Evolutionary conservation across 2,797 vertebrate genomes (phyloP).

Genomic region (Pitangus sulphuratus): DNA sequence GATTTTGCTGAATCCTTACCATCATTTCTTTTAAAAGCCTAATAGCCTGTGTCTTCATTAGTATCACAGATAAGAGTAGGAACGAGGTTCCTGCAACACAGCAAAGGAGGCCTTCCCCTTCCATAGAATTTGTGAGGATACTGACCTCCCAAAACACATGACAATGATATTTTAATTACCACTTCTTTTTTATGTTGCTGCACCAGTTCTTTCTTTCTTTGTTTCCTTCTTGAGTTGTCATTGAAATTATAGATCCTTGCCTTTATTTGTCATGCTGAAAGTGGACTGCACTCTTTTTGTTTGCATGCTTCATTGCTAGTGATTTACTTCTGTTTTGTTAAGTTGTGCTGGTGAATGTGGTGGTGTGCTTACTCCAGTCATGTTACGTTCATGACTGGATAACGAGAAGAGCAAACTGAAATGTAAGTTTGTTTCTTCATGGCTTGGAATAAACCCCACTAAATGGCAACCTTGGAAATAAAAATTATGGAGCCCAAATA

Average conservation of each 20-base stretch:
- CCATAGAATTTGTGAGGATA: neutral
- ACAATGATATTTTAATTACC: neutral
- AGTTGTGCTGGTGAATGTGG: constrained; percentile 55
- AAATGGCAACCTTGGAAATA: constrained; percentile 75
- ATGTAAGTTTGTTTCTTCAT: constrained; percentile 66
- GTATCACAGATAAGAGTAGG: neutral
- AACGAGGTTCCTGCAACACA: neutral
- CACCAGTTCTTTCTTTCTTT: constrained; percentile 64
- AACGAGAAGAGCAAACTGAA: constrained; percentile 64
- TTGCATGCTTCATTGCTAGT: constrained; percentile 70
- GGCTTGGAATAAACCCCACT: constrained; percentile 7
- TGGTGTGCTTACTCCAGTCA: constrained; percentile 20
- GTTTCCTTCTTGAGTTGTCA: constrained; percentile 41
- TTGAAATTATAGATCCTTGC: neutral
- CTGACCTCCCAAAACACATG: neutral
- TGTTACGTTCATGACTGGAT: constrained; percentile 39
- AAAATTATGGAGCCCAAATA: constrained; percentile 54
- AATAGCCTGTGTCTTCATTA: neutral
- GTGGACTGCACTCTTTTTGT: constrained; percentile 28
- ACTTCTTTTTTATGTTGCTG: constrained; percentile 17
- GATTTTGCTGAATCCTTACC: neutral
- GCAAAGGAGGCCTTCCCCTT: neutral
- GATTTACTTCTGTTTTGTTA: constrained; percentile 44
- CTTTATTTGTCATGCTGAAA: constrained; percentile 40
- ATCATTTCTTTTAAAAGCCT: neutral